These are phyloP conservation scores for Actias luna DNA, from an alignment of 2,888 invertebrate species.

Conservation along the genomic window DNA sequence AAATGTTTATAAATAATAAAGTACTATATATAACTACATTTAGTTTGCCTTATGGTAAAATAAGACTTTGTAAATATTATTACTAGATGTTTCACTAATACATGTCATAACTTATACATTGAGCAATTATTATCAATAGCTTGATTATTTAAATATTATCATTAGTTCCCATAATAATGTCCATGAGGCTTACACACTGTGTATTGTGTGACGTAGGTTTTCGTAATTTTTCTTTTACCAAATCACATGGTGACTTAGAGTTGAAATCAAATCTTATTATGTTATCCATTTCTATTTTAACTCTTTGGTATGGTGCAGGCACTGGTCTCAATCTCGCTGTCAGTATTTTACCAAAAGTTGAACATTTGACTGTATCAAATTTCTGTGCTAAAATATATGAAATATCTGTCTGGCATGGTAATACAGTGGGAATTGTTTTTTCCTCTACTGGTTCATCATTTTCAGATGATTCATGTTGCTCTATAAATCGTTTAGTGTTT, in stretches of 20 bases:
- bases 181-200: constrained; percentile 2
- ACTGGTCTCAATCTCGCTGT: constrained; percentile 49
- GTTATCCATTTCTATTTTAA: constrained; percentile 32
- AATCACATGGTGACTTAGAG: constrained; percentile 64
- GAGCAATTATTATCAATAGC: neutral
- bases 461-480: constrained; percentile 14
- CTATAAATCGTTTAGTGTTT: constrained; percentile 25
- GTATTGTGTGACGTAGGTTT: constrained; percentile 5
- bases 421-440: constrained; percentile 29
- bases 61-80: too few species aligned
- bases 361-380: constrained; percentile 49
- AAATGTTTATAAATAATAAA: too few species aligned
- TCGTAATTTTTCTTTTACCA: constrained; percentile 46
- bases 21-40: too few species aligned
- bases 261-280: constrained; percentile 57
- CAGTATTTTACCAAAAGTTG: constrained; percentile 63
- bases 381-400: constrained; percentile 54
- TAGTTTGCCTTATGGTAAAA: too few species aligned
- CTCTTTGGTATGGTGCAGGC: constrained; percentile 56
- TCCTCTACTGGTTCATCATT: constrained; percentile 11
- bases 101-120: too few species aligned
- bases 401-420: constrained; percentile 59
- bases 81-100: too few species aligned
- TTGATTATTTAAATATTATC: neutral
- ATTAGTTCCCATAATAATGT: neutral